Base-by-base conservation (phyloP, 2,888 invertebrate genomes). In the Phortica magna region DNA sequence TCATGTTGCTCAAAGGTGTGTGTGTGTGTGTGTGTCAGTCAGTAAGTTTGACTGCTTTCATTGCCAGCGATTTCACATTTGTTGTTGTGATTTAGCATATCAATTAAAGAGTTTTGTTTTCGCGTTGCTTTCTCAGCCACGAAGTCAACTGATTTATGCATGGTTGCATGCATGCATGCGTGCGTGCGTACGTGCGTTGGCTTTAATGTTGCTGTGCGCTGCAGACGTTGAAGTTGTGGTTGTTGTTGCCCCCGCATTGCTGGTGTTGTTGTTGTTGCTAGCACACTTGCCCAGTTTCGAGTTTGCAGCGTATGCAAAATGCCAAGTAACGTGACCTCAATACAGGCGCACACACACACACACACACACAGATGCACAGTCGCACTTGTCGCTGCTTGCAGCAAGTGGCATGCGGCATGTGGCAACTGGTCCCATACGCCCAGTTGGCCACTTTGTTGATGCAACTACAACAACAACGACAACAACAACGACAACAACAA, bases 351-450 rank as follows among this genome's bases (percentile, higher is more conserved):
- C 61, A 61, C 61, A 61, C 61, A 61, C 17, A 61, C 42, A 31
- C 61, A 22, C 4, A 9, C 14, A 22, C 61, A 17, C 19, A 61
- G 17, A 61, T 17, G 19, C 31, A 22, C 61, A 72, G 73, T 76
- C 48, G 59, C 17, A 17, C 19, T 17, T 61, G 61, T 22, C 14
- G 48, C 4, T 12, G 48, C 7, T 12, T 48, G 48, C 14, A 1
- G 48, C 14, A 5, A 48, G 48, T 48, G 48, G 48, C 48, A 48
- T 6, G 48, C 7, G 48, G 48, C 48, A 14, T 12, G 48, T 48
- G 48, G 14, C 48, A 14, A 48, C 7, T 48, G 31, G 31, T 31
- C 39, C 39, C 77, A 82, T 87, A 82, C 79, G 80, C 76, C 55
- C 72, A 78, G 81, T 85, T 78, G 78, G 31, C 65, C 41, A 53